Evolutionary conservation across 2,797 vertebrate species (phyloP), one percentile per base, ranked within the genome.

Genomic region (Perodicticus potto): DNA sequence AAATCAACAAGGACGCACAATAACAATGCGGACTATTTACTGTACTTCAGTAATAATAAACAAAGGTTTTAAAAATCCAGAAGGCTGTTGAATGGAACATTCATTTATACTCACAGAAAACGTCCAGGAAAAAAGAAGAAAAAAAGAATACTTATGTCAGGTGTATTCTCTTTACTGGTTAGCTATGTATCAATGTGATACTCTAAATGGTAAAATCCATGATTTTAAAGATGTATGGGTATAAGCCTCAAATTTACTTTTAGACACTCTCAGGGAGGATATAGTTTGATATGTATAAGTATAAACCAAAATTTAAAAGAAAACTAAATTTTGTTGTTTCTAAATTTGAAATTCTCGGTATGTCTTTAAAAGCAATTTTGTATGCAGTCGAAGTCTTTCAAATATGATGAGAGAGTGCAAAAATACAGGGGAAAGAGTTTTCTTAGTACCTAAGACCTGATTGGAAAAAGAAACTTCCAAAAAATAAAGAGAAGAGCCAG

Each of bases 301-400:
- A 77, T 14, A n/a, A 53, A 20, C 37, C 57, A 82, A 91, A 95
- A 93, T 53, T 12, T 73, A 93, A 95, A 91, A 63, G 14, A 89
- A 94, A 90, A 77, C 19, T 53, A 74, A 92, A 45, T 14, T 34
- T 53, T 34, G 78, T 86, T 49, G 6, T 65, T 84, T 82, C 69
- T 84, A 95, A 93, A 73, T 78, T 77, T 88, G 85, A 91, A 88
- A 61, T 82, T 89, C 25, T 45, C n/a, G 25, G 7, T 25, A 53
- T 93, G 27, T 93, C 29, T 92, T 94, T 80, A 89, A 89, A 78
- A 57, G 43, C 29, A 93, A 80, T 91, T 94, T 29, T 91, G 14
- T 55, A 29, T 27, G 17, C 5, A 76, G 11, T n/a, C 89, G 16
- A 78, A 91, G 37, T 78, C 17, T 94, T 93, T n/a, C 34, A 73